Evolutionary conservation across 2,888 invertebrate genomes (phyloP).

Genomic region (Noctua comes): DNA sequence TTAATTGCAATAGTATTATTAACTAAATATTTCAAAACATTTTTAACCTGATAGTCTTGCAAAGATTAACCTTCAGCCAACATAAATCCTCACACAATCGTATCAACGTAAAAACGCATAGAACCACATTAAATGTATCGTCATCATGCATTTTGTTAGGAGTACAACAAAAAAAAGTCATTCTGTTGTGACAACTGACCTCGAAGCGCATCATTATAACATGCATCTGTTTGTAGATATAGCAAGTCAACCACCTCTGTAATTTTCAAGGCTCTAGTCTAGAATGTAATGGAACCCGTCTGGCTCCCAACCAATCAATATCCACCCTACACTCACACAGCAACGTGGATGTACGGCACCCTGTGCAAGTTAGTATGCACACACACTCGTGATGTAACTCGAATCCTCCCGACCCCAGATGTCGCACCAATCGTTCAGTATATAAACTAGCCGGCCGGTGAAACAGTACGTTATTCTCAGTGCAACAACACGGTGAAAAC

Average conservation of each 20-base stretch:
- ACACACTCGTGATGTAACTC: slow-evolving; percentile 42
- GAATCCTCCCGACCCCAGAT: slow-evolving; percentile 72
- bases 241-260: slow-evolving; percentile 16
- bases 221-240: not conserved
- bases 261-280: slow-evolving; percentile 50
- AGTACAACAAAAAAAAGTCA: slow-evolving; percentile 6
- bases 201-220: slow-evolving; percentile 18
- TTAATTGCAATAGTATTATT: not conserved
- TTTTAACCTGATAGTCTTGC: not conserved
- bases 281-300: slow-evolving; percentile 52
- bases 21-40: not conserved
- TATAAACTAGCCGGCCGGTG: slow-evolving; percentile 72
- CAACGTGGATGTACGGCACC: not conserved
- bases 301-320: slow-evolving; percentile 60
- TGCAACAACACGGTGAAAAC: slow-evolving; percentile 53
- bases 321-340: slow-evolving; percentile 31
- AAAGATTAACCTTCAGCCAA: not conserved
- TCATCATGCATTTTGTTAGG: not conserved
- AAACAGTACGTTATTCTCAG: slow-evolving; percentile 61
- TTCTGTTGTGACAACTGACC: not conserved
- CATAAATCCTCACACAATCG: not conserved
- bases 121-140: not conserved
- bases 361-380: slow-evolving; percentile 12
- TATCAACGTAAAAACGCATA: not conserved
- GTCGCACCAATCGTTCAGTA: slow-evolving; percentile 67